A percentile compares a stretch with the other conserved stretches of the same genome.
These are phyloP conservation scores for Charaxes varanes DNA, from an alignment of 1,140 invertebrate genomes.

Conservation along the genomic window DNA sequence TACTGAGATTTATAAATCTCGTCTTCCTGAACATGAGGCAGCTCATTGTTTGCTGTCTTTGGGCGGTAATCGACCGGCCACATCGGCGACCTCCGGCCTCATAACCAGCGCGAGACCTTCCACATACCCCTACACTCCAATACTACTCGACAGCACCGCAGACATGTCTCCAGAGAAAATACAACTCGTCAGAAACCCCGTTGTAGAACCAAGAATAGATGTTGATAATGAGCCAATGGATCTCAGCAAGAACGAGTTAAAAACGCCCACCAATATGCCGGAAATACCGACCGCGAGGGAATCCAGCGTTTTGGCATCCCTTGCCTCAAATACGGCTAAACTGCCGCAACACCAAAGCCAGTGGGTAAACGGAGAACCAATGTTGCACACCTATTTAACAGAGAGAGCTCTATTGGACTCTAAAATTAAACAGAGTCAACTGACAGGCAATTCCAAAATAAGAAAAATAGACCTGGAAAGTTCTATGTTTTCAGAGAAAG, in stretches of 20 bases:
- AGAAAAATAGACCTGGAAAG: constrained; percentile 53
- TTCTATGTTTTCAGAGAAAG: constrained; percentile 30
- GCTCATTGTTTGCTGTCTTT: constrained; percentile 89
- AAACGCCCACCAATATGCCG: constrained; percentile 38
- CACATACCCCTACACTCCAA: constrained; percentile 78
- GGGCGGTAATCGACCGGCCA: constrained; percentile 64
- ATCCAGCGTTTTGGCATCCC: constrained; percentile 77
- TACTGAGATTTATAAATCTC: constrained; percentile 75
- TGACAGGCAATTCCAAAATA: constrained; percentile 48
- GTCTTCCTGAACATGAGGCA: constrained; percentile 88
- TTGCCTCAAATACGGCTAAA: constrained; percentile 79
- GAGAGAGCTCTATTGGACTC: constrained; percentile 83
- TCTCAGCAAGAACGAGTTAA: constrained; percentile 69
- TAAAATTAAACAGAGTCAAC: constrained; percentile 82
- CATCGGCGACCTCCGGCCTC: constrained; percentile 70
- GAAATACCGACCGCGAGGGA: constrained; percentile 79
- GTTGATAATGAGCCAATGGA: constrained; percentile 75
- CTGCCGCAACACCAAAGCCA: constrained; percentile 73
- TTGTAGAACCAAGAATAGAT: constrained; percentile 37
- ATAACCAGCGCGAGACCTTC: constrained; percentile 74
- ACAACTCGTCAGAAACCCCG: constrained; percentile 23
- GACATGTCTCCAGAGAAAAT: constrained; percentile 44
- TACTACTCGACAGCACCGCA: constrained; percentile 40
- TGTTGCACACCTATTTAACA: constrained; percentile 84
- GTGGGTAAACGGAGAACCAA: constrained; percentile 76